These are phyloP conservation scores for Guaruba guarouba DNA, from an alignment of 2,113 vertebrate genomes.

Conservation along the genomic window DNA sequence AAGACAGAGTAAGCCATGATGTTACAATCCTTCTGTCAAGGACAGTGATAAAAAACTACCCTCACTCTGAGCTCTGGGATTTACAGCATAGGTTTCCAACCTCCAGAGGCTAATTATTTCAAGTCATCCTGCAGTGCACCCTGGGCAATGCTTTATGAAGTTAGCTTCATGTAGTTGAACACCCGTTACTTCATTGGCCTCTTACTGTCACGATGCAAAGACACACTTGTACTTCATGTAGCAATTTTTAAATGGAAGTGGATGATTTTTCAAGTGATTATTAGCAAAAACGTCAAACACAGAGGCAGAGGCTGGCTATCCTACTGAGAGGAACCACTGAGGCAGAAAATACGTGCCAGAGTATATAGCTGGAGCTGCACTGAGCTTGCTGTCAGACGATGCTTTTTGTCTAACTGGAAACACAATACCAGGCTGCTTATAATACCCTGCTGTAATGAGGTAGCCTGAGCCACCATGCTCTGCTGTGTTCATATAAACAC, in stretches of 20 bases:
- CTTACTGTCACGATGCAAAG: slow-evolving; percentile 64
- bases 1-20: slow-evolving; percentile 27
- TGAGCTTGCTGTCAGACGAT: slow-evolving; percentile 58
- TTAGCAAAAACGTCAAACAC: slow-evolving; percentile 70
- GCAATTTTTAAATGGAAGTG: slow-evolving; percentile 70
- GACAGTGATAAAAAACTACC: slow-evolving; percentile 46
- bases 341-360: slow-evolving; percentile 61
- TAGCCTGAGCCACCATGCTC: slow-evolving; percentile 1
- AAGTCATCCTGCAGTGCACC: slow-evolving; percentile 63
- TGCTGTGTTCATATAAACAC: slow-evolving; percentile 52
- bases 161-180: slow-evolving; percentile 64
- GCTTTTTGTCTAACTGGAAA: slow-evolving; percentile 40
- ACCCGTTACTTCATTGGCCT: slow-evolving; percentile 62
- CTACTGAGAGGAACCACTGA: slow-evolving; percentile 69
- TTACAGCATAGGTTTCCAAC: slow-evolving; percentile 60
- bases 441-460: slow-evolving; percentile 57
- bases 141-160: slow-evolving; percentile 70
- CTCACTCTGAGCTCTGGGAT: slow-evolving; percentile 45
- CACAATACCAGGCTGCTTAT: slow-evolving; percentile 43
- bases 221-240: slow-evolving; percentile 58
- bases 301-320: slow-evolving; percentile 61
- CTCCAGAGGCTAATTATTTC: slow-evolving; percentile 74
- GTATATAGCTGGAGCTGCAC: slow-evolving; percentile 15
- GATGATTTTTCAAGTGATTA: slow-evolving; percentile 73
- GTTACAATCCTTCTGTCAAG: slow-evolving; percentile 61